Conservation (phyloP, 2,113 vertebrate species). For the Siniperca chuatsi region DNA sequence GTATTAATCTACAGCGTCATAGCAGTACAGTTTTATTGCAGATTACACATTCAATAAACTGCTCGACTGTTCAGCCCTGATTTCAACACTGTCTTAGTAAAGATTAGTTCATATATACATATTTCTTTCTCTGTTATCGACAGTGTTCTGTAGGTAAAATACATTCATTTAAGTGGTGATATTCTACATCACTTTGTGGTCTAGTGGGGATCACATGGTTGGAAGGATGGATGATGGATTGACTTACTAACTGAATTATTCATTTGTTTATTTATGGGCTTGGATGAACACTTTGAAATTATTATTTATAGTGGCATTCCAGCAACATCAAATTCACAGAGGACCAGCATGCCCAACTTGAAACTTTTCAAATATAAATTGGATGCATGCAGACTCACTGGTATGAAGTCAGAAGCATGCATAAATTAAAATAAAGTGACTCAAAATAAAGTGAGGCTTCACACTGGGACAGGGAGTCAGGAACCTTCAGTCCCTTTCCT, state of each 20-base stretch:
- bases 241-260: slow-evolving; percentile 29
- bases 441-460: slow-evolving; percentile 33
- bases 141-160: not conserved
- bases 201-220: not conserved
- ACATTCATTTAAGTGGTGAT: not conserved
- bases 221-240: slow-evolving; percentile 23
- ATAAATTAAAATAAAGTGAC: slow-evolving; percentile 48
- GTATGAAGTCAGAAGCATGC: slow-evolving; percentile 30
- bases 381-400: not conserved
- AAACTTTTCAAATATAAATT: slow-evolving; percentile 24
- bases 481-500: slow-evolving; percentile 49
- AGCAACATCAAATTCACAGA: slow-evolving; percentile 36
- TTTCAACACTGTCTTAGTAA: not conserved
- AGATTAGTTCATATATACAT: not conserved
- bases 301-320: slow-evolving; percentile 37
- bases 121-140: not conserved
- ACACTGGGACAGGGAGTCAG: slow-evolving; percentile 27
- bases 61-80: not conserved
- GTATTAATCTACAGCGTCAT: not conserved
- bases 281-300: slow-evolving; percentile 16
- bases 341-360: not conserved
- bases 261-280: slow-evolving; percentile 31
- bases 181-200: not conserved
- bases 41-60: not conserved
- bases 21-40: not conserved